A percentile compares a stretch with the other conserved stretches of the same genome.
These are phyloP conservation scores for Chaetura pelagica DNA, from an alignment of 2,113 vertebrate genomes.

Conservation along the genomic window DNA sequence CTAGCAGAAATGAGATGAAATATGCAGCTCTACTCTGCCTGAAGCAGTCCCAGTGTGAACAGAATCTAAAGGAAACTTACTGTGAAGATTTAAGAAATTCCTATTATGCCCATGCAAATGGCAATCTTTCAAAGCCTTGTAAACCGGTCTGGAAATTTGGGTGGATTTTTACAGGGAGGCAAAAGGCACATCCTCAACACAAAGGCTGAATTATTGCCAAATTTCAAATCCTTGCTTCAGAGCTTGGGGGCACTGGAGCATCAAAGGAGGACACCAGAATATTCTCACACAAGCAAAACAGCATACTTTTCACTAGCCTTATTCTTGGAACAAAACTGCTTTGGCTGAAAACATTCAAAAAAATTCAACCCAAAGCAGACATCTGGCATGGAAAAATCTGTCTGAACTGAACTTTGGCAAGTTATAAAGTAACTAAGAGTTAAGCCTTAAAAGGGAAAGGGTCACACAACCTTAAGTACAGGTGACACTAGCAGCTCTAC, in stretches of 20 bases:
- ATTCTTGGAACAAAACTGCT: constrained; percentile 41
- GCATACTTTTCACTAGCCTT: constrained; percentile 41
- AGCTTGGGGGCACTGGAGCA: constrained; percentile 65
- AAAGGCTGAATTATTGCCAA: constrained; percentile 65
- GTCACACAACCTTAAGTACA: not conserved
- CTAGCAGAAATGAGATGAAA: constrained; percentile 45
- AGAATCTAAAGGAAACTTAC: constrained; percentile 68
- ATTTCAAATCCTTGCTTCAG: constrained; percentile 56
- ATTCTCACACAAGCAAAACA: constrained; percentile 60
- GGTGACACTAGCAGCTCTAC: not conserved
- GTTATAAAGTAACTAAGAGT: not conserved
- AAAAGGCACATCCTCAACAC: constrained; percentile 58
- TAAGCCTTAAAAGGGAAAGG: not conserved
- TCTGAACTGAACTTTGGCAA: not conserved
- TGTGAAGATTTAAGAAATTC: constrained; percentile 64
- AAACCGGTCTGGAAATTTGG: constrained; percentile 60
- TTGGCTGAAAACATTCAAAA: constrained; percentile 8
- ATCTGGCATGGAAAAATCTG: constrained; percentile 17
- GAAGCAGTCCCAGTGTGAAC: constrained; percentile 54
- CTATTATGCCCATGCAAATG: constrained; percentile 58
- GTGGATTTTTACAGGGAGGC: constrained; percentile 62
- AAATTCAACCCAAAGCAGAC: constrained; percentile 19
- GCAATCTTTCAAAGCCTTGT: constrained; percentile 67
- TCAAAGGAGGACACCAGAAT: constrained; percentile 50
- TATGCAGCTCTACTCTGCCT: constrained; percentile 28